A percentile compares a stretch with the other conserved stretches of the same genome.
These are phyloP conservation scores for Papilio gigon DNA, from an alignment of 2,888 invertebrate genomes.

Conservation along the genomic window DNA sequence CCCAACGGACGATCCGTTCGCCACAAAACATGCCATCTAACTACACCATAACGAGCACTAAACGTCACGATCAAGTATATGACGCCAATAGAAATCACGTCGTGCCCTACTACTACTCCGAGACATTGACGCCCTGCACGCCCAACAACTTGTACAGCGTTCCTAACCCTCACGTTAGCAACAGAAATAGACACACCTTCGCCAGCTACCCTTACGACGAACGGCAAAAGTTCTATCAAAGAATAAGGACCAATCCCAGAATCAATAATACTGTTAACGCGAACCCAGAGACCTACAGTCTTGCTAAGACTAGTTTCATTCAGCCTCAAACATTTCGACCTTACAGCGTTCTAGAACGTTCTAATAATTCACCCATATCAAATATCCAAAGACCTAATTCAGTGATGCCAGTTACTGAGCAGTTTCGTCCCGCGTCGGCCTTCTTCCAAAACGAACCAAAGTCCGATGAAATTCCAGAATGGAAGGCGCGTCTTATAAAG, in stretches of 20 bases:
- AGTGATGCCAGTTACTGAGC: slow-evolving; percentile 74
- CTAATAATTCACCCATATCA: slow-evolving; percentile 61
- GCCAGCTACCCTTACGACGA: slow-evolving; percentile 69
- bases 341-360: slow-evolving; percentile 73
- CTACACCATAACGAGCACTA: slow-evolving; percentile 59
- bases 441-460: slow-evolving; percentile 64
- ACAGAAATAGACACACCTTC: slow-evolving; percentile 69
- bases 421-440: slow-evolving; percentile 72
- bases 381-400: slow-evolving; percentile 70
- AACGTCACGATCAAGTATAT: slow-evolving; percentile 74
- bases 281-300: slow-evolving; percentile 63
- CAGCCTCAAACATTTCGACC: slow-evolving; percentile 69
- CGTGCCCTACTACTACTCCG: slow-evolving; percentile 77
- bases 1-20: slow-evolving; percentile 63
- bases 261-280: slow-evolving; percentile 55
- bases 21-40: slow-evolving; percentile 66
- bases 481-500: slow-evolving; percentile 71
- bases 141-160: slow-evolving; percentile 70
- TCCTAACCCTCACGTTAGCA: slow-evolving; percentile 55
- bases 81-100: slow-evolving; percentile 83
- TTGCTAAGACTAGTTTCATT: slow-evolving; percentile 58
- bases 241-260: slow-evolving; percentile 59
- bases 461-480: slow-evolving; percentile 68
- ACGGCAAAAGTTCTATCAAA: slow-evolving; percentile 62
- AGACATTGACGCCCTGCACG: slow-evolving; percentile 74